Evolutionary conservation across 2,113 vertebrate species (phyloP).

Genomic region (Edolisoma coerulescens): DNA sequence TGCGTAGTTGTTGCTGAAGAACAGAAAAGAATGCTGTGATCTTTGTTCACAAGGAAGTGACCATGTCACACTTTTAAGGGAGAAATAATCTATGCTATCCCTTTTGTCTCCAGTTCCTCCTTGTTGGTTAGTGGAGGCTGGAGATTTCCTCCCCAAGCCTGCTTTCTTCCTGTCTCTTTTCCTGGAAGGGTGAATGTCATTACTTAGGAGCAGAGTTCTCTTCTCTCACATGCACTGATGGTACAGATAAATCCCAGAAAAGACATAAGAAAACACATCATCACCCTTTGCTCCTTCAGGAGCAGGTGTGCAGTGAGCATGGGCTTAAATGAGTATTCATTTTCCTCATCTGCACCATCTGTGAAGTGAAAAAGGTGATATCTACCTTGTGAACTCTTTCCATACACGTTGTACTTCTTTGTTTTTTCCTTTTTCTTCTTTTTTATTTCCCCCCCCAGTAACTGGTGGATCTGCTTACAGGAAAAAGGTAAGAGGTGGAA

Average conservation of each 20-base stretch:
- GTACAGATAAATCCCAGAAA: not conserved
- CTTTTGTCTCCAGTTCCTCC: not conserved
- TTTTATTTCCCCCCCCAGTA: accelerated
- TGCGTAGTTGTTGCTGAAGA: not conserved
- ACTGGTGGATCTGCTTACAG: not conserved
- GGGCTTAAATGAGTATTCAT: not conserved
- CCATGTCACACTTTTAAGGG: not conserved
- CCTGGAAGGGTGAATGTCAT: not conserved
- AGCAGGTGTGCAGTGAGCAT: not conserved
- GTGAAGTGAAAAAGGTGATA: not conserved
- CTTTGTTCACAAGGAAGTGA: not conserved
- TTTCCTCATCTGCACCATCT: not conserved
- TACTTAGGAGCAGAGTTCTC: not conserved
- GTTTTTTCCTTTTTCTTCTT: not conserved
- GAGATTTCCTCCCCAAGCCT: not conserved
- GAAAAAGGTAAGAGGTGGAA: not conserved
- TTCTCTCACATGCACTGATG: not conserved
- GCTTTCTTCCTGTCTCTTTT: not conserved
- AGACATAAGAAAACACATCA: not conserved
- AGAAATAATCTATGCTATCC: not conserved
- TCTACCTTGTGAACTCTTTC: not conserved
- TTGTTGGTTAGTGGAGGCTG: not conserved
- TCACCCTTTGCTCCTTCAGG: not conserved
- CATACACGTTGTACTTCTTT: not conserved
- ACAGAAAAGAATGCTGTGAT: not conserved